Base-by-base conservation (phyloP, 2,797 vertebrate species). In the Tympanoctomys barrerae region DNA sequence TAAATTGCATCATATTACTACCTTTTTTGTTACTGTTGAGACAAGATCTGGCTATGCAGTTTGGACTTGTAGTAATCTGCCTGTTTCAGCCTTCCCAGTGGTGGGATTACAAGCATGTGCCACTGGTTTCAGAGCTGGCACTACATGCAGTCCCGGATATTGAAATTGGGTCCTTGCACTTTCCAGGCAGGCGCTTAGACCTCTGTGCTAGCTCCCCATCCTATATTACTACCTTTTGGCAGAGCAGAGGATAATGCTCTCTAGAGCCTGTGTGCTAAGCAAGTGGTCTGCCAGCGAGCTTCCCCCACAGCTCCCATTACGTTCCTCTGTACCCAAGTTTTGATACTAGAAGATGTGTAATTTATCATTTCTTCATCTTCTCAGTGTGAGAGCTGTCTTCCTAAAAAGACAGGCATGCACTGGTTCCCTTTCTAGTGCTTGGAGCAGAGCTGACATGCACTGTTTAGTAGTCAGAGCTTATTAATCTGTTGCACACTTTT, bases 371-470 rank as follows among this genome's bases (percentile, higher is more conserved):
- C 64, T 70, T 91, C 42, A 21, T 64, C 31, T 86, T 21, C 13
- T 85, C 19, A 4, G 21, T 33, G 19, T 89, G 71, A 22, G 66
- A 81, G 71, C 42, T 21, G 1, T 84, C 77, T 81, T 89, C 59
- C 80, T 85, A 46, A 39, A 59, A 82, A 62, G 70, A 66, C 16
- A 59, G 33, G 80, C 33, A 46, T 46, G 46, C 49, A 1, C 0
- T 5, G 70, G 28, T 33, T 21, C 4, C 42, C 4, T 8, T 71
- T 21, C 39, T 14, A 31, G 62, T 3, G 28, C 13, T 71, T 46
- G 10, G 39, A 1, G 36, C 18, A 24, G 31, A 31, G 28, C 0
- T 42, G 33, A 57, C 22, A 7, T 7, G 19, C 4, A 7, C 28
- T 16, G 0, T 24, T 24, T 59, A 33, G 28, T 2, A 87, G 49